Conservation (phyloP, 2,888 invertebrate species). For the Maniola hyperantus region DNA sequence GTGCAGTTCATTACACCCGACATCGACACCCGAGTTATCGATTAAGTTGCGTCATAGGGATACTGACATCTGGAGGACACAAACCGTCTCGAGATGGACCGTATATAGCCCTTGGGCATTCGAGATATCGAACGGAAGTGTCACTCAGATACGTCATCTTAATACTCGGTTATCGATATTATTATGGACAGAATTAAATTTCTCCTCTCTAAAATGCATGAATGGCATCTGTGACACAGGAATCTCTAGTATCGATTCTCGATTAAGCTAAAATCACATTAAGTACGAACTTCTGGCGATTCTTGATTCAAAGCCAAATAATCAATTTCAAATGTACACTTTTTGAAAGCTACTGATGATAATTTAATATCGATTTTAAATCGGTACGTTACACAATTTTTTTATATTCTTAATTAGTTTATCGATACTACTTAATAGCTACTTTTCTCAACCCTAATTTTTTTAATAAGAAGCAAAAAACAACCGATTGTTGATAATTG, state of each 20-base stretch:
- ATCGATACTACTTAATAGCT: too few species aligned
- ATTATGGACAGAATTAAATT: neutral
- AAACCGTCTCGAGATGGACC: constrained; percentile 39
- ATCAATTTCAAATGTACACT: too few species aligned
- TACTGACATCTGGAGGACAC: constrained; percentile 41
- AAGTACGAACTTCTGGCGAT: too few species aligned
- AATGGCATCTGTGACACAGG: neutral
- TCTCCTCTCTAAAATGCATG: neutral
- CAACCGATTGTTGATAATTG: too few species aligned
- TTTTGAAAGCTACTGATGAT: too few species aligned
- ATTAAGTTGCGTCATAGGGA: constrained; percentile 42
- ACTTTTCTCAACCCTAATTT: too few species aligned
- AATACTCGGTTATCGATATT: constrained; percentile 28
- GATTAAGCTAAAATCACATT: neutral
- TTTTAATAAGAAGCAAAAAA: too few species aligned
- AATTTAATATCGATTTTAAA: too few species aligned
- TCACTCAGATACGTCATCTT: constrained; percentile 56
- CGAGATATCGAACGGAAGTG: constrained; percentile 71
- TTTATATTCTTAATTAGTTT: too few species aligned
- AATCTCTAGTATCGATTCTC: constrained; percentile 5
- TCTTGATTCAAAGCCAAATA: too few species aligned
- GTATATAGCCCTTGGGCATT: constrained; percentile 47
- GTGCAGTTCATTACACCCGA: constrained; percentile 44
- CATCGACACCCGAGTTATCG: constrained; percentile 37
- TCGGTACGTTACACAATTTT: too few species aligned